Percentiles rank a stretch among this genome's conserved stretches.
Conservation (phyloP, 2,113 vertebrate species). For the Zingel zingel region DNA sequence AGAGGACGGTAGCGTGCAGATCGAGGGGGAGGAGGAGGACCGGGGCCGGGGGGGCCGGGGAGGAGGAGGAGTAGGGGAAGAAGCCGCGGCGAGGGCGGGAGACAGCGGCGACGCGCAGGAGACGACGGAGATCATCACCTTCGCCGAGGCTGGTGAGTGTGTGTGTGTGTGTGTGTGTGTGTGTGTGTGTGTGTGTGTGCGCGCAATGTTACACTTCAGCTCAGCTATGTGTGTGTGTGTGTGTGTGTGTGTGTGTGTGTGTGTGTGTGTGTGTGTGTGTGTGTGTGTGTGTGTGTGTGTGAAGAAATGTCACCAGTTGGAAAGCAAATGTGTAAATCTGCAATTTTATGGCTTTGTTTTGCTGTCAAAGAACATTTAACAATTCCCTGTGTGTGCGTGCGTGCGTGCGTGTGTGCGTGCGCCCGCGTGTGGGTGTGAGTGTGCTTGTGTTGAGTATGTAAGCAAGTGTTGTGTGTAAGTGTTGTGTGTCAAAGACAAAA, state of each 20-base stretch:
- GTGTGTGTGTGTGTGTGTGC: slow-evolving; percentile 18
- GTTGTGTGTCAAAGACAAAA: background rate
- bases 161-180: slow-evolving; percentile 17
- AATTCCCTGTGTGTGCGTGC: slow-evolving; percentile 21
- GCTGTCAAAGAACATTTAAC: background rate
- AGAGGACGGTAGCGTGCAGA: slow-evolving; percentile 95
- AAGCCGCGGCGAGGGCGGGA: slow-evolving; percentile 80
- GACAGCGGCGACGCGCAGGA: slow-evolving; percentile 78
- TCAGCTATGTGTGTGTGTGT: background rate
- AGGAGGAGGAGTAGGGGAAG: slow-evolving; percentile 85
- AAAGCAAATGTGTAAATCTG: background rate
- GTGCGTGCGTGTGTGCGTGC: slow-evolving; percentile 22
- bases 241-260: slow-evolving; percentile 25
- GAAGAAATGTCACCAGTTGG: background rate
- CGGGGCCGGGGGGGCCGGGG: slow-evolving; percentile 77
- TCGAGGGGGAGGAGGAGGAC: slow-evolving; percentile 89
- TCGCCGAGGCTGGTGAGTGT: slow-evolving; percentile 89
- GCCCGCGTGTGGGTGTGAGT: slow-evolving; percentile 6
- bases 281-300: slow-evolving; percentile 10
- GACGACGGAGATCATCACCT: slow-evolving; percentile 98
- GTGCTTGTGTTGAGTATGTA: background rate
- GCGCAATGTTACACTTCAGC: background rate
- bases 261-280: slow-evolving; percentile 18
- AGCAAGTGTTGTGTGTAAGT: slow-evolving; percentile 16
- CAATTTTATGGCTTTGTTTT: background rate